Evolutionary conservation across 2,888 invertebrate species (phyloP).

Genomic region (Mechanitis messenoides): DNA sequence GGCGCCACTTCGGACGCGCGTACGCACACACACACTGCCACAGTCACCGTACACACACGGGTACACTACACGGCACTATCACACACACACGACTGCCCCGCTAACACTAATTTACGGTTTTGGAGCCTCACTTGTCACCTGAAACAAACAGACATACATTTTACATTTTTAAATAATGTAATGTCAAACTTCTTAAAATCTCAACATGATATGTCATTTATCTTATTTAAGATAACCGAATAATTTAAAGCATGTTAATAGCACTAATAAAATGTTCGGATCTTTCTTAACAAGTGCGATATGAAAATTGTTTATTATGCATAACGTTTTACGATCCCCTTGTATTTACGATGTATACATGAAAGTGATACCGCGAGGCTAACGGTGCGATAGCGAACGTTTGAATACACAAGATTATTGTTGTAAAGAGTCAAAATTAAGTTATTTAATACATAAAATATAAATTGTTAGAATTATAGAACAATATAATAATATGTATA

Average conservation of each 20-base stretch:
- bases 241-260: too few species aligned
- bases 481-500: background rate
- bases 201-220: too few species aligned
- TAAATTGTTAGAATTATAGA: too few species aligned
- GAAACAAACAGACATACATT: constrained; percentile 19
- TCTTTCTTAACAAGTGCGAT: too few species aligned
- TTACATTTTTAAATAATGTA: background rate
- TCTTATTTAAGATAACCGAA: too few species aligned
- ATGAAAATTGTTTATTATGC: constrained; percentile 14
- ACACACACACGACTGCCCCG: constrained; percentile 17
- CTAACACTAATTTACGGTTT: constrained; percentile 16
- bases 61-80: constrained; percentile 17
- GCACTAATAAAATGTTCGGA: too few species aligned
- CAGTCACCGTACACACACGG: constrained; percentile 33
- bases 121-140: constrained; percentile 25
- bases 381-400: too few species aligned
- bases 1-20: constrained; percentile 60
- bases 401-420: too few species aligned
- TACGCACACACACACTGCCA: constrained; percentile 40
- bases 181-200: too few species aligned
- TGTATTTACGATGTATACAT: constrained; percentile 17
- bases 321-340: constrained; percentile 14
- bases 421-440: too few species aligned
- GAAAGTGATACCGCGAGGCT: constrained; percentile 11
- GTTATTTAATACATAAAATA: too few species aligned